Conservation (phyloP, 2,797 vertebrate genomes). For the Lophius americanus region DNA sequence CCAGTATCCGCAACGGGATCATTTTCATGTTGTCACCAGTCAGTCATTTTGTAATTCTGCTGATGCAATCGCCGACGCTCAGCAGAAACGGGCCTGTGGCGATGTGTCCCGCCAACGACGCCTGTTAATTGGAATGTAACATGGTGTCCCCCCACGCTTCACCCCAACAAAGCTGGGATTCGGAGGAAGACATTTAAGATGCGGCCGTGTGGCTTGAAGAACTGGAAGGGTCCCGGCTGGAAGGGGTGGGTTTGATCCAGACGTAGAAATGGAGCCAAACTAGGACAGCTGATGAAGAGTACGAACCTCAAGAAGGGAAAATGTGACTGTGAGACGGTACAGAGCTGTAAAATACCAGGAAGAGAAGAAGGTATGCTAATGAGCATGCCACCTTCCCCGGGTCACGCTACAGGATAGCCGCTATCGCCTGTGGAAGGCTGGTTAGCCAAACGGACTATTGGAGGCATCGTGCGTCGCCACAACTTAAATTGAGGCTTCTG, state of each 20-base stretch:
- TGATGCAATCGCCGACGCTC: slow-evolving; percentile 53
- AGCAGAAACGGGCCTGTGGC: slow-evolving; percentile 44
- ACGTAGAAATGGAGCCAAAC: slow-evolving; percentile 59
- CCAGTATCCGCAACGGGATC: slow-evolving; percentile 50
- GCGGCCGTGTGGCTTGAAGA: slow-evolving; percentile 66
- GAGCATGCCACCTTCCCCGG: slow-evolving; percentile 56
- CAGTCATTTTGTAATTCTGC: slow-evolving; percentile 62
- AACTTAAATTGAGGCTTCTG: slow-evolving; percentile 35
- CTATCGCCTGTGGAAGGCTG: slow-evolving; percentile 62
- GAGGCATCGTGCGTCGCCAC: slow-evolving; percentile 35
- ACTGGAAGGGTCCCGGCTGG: slow-evolving; percentile 71
- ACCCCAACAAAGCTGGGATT: slow-evolving; percentile 62
- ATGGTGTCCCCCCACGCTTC: slow-evolving; percentile 63
- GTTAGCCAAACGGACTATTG: slow-evolving; percentile 72
- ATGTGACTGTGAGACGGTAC: slow-evolving; percentile 14
- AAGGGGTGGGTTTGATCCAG: slow-evolving; percentile 59
- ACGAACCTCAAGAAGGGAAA: slow-evolving; percentile 29
- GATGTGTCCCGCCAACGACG: slow-evolving; percentile 44
- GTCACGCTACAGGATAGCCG: slow-evolving; percentile 56
- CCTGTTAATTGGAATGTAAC: slow-evolving; percentile 73
- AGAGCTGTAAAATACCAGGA: slow-evolving; percentile 33
- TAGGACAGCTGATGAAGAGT: slow-evolving; percentile 52
- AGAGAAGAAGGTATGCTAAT: slow-evolving; percentile 54
- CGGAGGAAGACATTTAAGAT: slow-evolving; percentile 61
- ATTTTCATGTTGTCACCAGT: slow-evolving; percentile 69